Percentiles rank a stretch among this genome's conserved stretches.
Conservation (phyloP, 2,888 invertebrate species). For the Tinea pellionella region DNA sequence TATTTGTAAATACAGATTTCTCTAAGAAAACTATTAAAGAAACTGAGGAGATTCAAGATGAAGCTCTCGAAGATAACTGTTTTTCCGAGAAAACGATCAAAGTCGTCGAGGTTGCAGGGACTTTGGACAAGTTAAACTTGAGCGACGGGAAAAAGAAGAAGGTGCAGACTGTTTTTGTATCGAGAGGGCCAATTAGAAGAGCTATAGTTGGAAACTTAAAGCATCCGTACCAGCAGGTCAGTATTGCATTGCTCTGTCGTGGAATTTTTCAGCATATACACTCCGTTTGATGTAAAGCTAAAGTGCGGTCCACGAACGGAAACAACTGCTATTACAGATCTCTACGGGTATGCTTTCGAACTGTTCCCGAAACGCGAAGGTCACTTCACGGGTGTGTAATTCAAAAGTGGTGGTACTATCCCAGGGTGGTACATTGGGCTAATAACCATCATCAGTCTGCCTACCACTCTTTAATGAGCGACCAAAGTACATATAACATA, state of each 20-base stretch:
- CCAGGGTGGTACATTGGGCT: too few relatives aligned
- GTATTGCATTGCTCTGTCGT: neutral
- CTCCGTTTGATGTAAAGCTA: too few relatives aligned
- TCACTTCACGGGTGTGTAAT: too few relatives aligned
- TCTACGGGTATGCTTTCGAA: too few relatives aligned
- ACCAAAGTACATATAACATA: too few relatives aligned
- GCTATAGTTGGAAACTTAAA: conserved; percentile 16
- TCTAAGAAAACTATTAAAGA: neutral
- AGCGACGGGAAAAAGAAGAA: conserved; percentile 29
- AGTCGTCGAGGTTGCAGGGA: conserved; percentile 15
- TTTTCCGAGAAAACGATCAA: conserved; percentile 29
- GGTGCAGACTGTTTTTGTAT: conserved; percentile 26
- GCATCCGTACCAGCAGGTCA: conserved; percentile 12
- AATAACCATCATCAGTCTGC: too few relatives aligned
- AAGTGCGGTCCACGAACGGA: too few relatives aligned
- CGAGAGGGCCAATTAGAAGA: conserved; percentile 25
- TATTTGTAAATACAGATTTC: neutral
- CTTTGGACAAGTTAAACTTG: conserved; percentile 24
- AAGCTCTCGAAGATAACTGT: conserved; percentile 39
- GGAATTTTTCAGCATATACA: too few relatives aligned
- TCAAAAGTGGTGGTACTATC: too few relatives aligned
- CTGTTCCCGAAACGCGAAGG: too few relatives aligned
- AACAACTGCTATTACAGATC: too few relatives aligned
- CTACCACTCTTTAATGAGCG: too few relatives aligned
- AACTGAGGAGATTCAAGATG: neutral